Percentiles rank a stretch among this genome's conserved stretches.
phyloP scores from a whole-genome alignment of 2,888 invertebrate species.

The Serripes groenlandicus region DNA sequence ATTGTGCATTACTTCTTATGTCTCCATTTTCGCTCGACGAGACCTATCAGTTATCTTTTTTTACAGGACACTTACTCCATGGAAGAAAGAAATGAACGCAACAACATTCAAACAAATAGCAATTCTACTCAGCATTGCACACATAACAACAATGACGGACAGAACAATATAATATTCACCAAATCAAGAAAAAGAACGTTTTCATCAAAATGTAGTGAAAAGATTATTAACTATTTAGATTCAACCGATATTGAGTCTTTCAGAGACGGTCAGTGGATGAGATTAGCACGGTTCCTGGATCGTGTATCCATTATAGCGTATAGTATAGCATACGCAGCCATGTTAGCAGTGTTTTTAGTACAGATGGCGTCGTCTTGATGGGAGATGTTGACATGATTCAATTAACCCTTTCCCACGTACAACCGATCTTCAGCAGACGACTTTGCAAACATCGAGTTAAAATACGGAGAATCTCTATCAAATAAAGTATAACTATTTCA shows the following conservation, averaged over 20 bases:
- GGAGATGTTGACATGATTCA: no score
- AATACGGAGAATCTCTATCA: no score
- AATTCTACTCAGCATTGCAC: not conserved
- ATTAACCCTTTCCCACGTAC: no score
- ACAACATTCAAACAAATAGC: not conserved
- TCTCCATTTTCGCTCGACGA: no score
- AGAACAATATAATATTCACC: not conserved
- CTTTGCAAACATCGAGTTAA: no score
- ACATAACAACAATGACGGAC: not conserved
- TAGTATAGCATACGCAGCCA: not conserved
- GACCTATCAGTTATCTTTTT: no score
- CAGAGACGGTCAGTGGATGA: not conserved
- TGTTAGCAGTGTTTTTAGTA: constrained; percentile 3
- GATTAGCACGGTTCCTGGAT: not conserved
- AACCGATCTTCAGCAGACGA: no score
- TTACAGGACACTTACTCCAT: no score
- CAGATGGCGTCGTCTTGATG: no score
- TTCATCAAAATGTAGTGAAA: not conserved
- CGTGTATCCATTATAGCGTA: not conserved
- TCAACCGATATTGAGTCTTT: not conserved
- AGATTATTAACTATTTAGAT: constrained; percentile 5
- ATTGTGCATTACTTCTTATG: no score
- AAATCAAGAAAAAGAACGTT: not conserved
- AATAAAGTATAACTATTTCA: no score
- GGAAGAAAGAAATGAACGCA: no score